Evolutionary conservation across 2,797 vertebrate genomes (phyloP), one percentile per base, ranked within the genome.

Genomic region (Phyllotis vaccarum): DNA sequence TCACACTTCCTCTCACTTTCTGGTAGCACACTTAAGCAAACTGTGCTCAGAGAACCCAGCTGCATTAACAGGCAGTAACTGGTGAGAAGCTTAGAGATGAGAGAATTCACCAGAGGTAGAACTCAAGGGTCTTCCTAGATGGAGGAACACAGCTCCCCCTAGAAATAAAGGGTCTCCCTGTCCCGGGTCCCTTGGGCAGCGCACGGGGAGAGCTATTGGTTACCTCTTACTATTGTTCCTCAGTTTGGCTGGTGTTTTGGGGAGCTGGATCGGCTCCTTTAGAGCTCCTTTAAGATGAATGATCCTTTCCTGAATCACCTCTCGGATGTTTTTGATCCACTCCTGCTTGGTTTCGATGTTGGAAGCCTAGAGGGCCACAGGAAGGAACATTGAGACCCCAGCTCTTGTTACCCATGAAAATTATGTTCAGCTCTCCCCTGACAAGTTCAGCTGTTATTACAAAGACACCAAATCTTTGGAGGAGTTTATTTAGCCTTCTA

Each of bases 221-320:
- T 98, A 99, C 99, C 99, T 99, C 98, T 99, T 99, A 89, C 99
- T 98, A 98, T 99, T 99, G 98, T 99, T 99, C 94, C 99, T 98
- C 96, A 99, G 99, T 98, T 99, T 99, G 97, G 99, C 99, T 93
- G 99, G 99, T 87, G 99, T 99, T 98, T 99, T 99, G 58, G 99
- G 99, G 96, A 99, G 98, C 40, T 99, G 99, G 86, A 99, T 98
- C 40, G 99, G 99, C 97, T 99, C 99, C 98, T 99, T 99, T 74
- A 99, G 98, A 86, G 99, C 99, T 97, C 99, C 99, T 98, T 99
- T 99, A 98, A 99, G 98, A 98, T 99, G 99, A 97, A 99, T 99
- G 98, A 99, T 99, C 98, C 99, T 99, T 98, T 99, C 99, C 97
- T 99, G 99, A 98, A 99, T 99, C 98, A 99, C 99, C 98, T 99